Conservation (phyloP, 1,140 invertebrate species). For the Bombus pyrosoma region DNA sequence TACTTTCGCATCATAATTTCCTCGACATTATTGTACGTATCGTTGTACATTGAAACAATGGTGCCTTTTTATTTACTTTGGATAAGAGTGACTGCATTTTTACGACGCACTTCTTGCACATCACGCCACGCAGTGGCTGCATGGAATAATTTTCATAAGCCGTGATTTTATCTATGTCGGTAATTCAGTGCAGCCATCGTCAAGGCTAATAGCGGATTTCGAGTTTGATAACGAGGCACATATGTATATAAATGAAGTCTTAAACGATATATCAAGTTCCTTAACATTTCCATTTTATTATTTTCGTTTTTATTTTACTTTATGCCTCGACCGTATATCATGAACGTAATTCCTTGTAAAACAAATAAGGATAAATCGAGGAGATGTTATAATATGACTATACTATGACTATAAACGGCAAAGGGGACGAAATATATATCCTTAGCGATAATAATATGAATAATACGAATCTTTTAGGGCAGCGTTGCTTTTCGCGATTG, state of each 20-base stretch:
- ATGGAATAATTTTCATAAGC: neutral
- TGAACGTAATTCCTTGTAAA: neutral
- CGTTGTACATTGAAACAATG: neutral
- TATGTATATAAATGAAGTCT: neutral
- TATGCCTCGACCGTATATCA: neutral
- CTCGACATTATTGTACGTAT: neutral
- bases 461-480: neutral
- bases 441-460: neutral
- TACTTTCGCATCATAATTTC: neutral
- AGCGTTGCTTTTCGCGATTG: neutral
- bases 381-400: neutral
- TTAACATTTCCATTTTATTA: neutral
- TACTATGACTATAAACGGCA: too few relatives aligned
- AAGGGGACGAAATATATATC: neutral
- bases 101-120: neutral
- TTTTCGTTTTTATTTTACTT: neutral
- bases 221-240: neutral
- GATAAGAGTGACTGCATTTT: neutral
- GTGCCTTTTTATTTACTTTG: neutral
- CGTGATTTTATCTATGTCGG: constrained; percentile 22
- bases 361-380: neutral
- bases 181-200: constrained; percentile 14
- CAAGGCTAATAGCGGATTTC: neutral
- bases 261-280: neutral
- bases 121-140: constrained; percentile 20